These are phyloP conservation scores for Pseudomyrmex gracilis DNA, from an alignment of 1,140 invertebrate species.

Conservation along the genomic window DNA sequence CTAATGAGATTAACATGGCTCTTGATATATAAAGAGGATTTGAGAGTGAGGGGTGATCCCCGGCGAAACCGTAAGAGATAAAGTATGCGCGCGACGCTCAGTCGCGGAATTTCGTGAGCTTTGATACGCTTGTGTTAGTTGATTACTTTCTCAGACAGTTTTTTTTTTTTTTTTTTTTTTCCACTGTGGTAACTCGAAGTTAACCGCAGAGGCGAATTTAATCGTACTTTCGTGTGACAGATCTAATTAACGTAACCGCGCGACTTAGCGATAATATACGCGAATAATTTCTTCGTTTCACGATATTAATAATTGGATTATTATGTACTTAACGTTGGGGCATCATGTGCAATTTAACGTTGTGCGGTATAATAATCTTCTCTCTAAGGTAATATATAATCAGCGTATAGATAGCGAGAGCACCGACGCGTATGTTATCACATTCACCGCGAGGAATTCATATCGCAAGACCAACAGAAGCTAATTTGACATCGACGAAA, in stretches of 20 bases:
- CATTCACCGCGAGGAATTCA: constrained; percentile 18
- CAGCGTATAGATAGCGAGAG: not conserved
- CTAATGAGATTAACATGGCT: constrained; percentile 21
- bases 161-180: constrained; percentile 32
- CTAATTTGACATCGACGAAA: not conserved
- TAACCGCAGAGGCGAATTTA: constrained; percentile 22
- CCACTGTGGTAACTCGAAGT: not conserved
- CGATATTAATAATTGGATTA: constrained; percentile 9
- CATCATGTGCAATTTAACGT: not conserved
- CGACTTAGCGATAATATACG: not conserved
- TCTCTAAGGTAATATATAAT: constrained; percentile 4
- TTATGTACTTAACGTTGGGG: not conserved
- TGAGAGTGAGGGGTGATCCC: not conserved
- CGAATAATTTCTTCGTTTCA: not conserved
- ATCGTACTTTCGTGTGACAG: not conserved
- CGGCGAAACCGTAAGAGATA: not conserved
- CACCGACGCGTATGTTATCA: not conserved
- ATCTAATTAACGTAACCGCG: constrained; percentile 13
- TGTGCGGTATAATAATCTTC: constrained; percentile 2
- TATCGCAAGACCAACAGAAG: not conserved
- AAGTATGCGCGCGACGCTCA: not conserved
- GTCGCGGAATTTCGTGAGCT: not conserved
- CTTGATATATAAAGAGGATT: constrained; percentile 23
- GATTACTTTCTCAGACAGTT: constrained; percentile 40
- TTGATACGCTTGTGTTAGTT: constrained; percentile 6